Base-by-base conservation (phyloP, 2,888 invertebrate species). In the Sinhomidia bicolor region DNA sequence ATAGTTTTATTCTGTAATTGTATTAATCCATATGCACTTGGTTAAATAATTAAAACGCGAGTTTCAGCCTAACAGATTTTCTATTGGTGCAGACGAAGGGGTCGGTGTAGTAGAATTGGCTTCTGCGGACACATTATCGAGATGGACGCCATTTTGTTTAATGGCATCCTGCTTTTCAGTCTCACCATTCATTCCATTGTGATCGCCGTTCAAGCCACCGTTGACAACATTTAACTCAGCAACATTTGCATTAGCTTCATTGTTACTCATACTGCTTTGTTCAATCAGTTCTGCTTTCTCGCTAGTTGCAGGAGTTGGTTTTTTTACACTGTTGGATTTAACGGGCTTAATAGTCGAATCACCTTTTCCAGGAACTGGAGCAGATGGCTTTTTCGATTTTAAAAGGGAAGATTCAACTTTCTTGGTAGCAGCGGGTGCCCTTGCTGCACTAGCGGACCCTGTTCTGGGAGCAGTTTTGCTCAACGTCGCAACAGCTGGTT, bases 401-500 rank as follows among this genome's bases (percentile, higher is more conserved):
- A 86, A 54, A 5, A n/a, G 29, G 17, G 89, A 91, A 71, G 87
- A 91, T 91, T 90, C 92, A 89, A 92, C 89, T 89, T 92, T 92
- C 87, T 76, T 85, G 17, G 62, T 4, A 20, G 41, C 57, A 5
- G 32, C 2, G 20, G 90, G 89, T 76, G 93, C 83, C 79, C 89
- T 85, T 17, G 90, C 36, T 1, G 91, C 60, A 12, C 91, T 51
- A 10, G 86, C 90, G 23, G 89, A 62, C 7, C 85, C 60, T 32
- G 91, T 82, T 26, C 89, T 65, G 23, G 88, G 41, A 62, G 88
- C 82, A 6, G 87, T 10, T 81, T 87, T 84, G 14, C 51, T 60
- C 9, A 78, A 12, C 2, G 29, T 17, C 0, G 74, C 5, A 85
- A 60, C 91, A 68, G 10, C 20, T 5, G 12, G 51, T 41, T 81